Percentiles rank a stretch among this genome's conserved stretches.
phyloP scores from a whole-genome alignment of 2,113 vertebrate genomes.

The Aphelocoma coerulescens region DNA sequence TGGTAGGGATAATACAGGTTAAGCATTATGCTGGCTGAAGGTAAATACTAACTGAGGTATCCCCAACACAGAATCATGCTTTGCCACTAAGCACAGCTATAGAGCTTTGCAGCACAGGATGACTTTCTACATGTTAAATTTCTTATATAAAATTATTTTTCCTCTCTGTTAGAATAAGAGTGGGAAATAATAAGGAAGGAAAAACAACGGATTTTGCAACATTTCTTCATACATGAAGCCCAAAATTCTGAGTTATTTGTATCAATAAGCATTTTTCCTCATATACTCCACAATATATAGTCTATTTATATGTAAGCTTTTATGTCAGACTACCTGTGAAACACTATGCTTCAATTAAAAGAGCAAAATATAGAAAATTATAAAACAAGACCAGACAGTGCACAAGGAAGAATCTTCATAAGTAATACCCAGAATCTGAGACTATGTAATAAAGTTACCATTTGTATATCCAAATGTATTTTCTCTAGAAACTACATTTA shows the following conservation, averaged over 20 bases:
- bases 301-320: not conserved
- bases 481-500: not conserved
- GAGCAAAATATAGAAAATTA: not conserved
- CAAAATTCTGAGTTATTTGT: not conserved
- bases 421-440: not conserved
- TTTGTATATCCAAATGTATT: not conserved
- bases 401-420: not conserved
- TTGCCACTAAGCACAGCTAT: not conserved
- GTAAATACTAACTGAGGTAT: not conserved
- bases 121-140: not conserved
- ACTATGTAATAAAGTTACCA: not conserved
- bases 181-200: not conserved
- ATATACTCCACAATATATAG: not conserved
- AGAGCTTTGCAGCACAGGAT: not conserved
- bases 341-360: not conserved
- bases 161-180: not conserved
- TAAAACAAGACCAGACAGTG: not conserved
- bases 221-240: not conserved
- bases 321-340: not conserved
- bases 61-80: not conserved
- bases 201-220: not conserved
- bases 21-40: not conserved
- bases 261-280: not conserved
- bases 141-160: not conserved
- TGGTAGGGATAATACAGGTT: not conserved